Base-by-base conservation (phyloP, 1,140 invertebrate genomes). In the Nephila pilipes region DNA sequence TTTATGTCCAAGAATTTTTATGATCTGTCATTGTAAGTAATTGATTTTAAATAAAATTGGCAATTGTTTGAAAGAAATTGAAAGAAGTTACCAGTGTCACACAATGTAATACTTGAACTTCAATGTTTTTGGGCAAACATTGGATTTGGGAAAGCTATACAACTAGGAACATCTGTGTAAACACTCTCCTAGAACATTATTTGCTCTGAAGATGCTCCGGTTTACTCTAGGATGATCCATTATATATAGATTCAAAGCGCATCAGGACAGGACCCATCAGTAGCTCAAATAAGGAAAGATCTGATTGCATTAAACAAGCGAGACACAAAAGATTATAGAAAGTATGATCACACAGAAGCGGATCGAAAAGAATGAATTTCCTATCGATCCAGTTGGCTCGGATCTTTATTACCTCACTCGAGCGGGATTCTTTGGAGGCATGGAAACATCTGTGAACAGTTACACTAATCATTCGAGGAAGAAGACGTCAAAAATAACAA, bases 371-470 rank as follows among this genome's bases (percentile, higher is more conserved):
- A 83, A 83, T 83, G 85, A 60, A 60, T 32, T 63, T 20, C 58
- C 22, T 87, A 87, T 87, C 54, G 85, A 87, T 87, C 85, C 22
- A 36, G 85, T 46, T 87, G 25, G 46, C 2, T 22, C 20, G 58
- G 22, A 87, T 87, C 85, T 87, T 87, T 87, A 87, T 87, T 87
- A 63, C 85, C 85, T 38, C 55, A 60, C 85, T 60, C 57, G 81
- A 38, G 25, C 85, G 1, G 85, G 85, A 87, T 87, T 58, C 85
- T 87, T 83, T 63, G 55, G 58, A 22, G 22, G 58, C 20, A 63
- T 87, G 85, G 85, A 87, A 87, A 87, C 85, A 87, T 87, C 85
- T 87, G 85, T 63, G 85, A 87, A 63, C 85, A 87, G 55, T 87
- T n/a, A 87, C 85, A 87, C 85, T 87, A 87, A 87, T 87, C 85